Evolutionary conservation across 2,113 vertebrate species (phyloP).

Genomic region (Suricata suricatta): DNA sequence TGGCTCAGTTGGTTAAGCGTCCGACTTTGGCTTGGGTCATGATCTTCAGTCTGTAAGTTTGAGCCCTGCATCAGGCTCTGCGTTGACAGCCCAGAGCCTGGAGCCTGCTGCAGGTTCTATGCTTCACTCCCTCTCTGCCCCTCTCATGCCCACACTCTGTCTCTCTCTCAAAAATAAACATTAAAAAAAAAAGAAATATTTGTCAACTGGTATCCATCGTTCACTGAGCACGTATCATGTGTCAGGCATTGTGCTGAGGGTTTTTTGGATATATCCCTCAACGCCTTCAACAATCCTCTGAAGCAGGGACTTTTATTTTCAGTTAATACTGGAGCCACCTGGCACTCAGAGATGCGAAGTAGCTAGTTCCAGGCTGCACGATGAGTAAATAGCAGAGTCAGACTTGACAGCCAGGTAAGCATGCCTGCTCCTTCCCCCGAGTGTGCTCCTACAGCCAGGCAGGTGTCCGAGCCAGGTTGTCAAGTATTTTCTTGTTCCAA

Average conservation of each 20-base stretch:
- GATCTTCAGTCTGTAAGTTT: too few species aligned
- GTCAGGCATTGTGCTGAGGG: not conserved
- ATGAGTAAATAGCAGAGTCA: not conserved
- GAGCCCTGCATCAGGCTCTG: too few species aligned
- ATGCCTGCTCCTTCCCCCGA: not conserved
- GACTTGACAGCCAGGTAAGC: not conserved
- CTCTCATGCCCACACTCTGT: too few species aligned
- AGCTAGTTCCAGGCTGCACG: not conserved
- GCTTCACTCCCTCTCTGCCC: too few species aligned
- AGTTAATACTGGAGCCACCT: not conserved
- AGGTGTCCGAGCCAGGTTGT: not conserved
- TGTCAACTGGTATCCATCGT: not conserved
- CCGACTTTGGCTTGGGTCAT: too few species aligned
- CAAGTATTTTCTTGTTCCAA: not conserved
- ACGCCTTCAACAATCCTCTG: not conserved
- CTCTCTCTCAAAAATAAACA: too few species aligned
- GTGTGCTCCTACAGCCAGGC: not conserved
- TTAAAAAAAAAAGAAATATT: not conserved
- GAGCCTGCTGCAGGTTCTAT: too few species aligned
- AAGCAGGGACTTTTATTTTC: not conserved
- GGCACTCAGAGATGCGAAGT: not conserved
- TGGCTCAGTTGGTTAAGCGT: too few species aligned
- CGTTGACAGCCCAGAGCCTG: too few species aligned
- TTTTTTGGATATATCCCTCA: not conserved
- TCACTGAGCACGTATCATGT: not conserved